Evolutionary conservation across 2,797 vertebrate species (phyloP).

Genomic region (Neosilurus mollespiculum): DNA sequence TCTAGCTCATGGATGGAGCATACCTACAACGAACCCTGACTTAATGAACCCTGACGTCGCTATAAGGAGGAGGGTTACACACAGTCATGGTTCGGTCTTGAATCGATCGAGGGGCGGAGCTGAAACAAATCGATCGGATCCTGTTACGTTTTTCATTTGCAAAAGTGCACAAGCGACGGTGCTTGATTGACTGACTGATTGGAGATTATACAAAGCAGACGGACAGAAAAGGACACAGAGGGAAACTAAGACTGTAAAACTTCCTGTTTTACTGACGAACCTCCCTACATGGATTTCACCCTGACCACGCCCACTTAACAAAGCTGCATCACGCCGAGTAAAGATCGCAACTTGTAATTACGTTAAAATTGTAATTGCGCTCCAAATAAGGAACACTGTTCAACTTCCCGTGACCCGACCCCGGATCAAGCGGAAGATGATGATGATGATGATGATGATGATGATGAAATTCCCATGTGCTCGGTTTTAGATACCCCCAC

Average conservation of each 20-base stretch:
- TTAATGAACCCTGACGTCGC: neutral
- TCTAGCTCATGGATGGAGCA: neutral
- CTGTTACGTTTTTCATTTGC: slow-evolving; percentile 33
- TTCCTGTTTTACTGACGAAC: neutral
- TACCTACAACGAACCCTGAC: neutral
- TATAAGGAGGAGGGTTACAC: slow-evolving; percentile 19
- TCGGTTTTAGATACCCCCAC: too few relatives aligned
- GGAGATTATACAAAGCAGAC: slow-evolving; percentile 19
- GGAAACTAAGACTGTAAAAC: neutral
- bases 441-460: too few relatives aligned
- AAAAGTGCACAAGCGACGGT: slow-evolving; percentile 12
- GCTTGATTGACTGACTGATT: slow-evolving; percentile 24
- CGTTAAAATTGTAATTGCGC: neutral
- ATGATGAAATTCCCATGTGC: too few relatives aligned
- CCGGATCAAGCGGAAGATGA: too few relatives aligned
- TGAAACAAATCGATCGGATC: slow-evolving; percentile 24
- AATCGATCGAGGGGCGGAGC: neutral
- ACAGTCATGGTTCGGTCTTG: neutral
- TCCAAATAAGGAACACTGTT: too few relatives aligned
- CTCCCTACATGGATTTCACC: neutral
- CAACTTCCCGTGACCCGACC: too few relatives aligned
- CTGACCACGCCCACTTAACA: neutral
- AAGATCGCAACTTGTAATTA: neutral
- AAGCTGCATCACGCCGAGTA: neutral
- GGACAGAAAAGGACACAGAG: neutral